Evolutionary conservation across 2,113 vertebrate genomes (phyloP), one percentile per base, ranked within the genome.

Genomic region (Anser cygnoides): DNA sequence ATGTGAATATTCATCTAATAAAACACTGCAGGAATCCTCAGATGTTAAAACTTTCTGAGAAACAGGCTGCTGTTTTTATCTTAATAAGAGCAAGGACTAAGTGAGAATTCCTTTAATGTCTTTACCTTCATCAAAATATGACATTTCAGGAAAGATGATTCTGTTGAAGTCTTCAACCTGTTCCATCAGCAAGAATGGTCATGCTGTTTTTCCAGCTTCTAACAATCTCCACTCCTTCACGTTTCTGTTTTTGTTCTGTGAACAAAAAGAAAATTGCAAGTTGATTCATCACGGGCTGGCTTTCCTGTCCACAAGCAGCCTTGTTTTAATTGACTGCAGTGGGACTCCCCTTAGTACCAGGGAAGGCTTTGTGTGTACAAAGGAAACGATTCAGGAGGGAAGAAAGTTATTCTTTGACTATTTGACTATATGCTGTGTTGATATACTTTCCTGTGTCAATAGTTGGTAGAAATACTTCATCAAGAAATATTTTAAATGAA

Each of bases 251-350:
- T 93, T 85, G 71, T 91, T 87, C 67, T 90, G 85, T 29, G 85
- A 85, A 73, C 28, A 87, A 57, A 92, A 95, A 55, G 74, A 23
- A 91, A 91, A 80, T n/a, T 39, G n/a, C 23, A 31, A 43, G 78
- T 39, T 73, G 87, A 52, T 85, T 66, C 55, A 55, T 63, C 55
- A 71, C 83, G 46, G 54, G 44, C 39, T 87, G 65, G 0, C 17
- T 78, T 84, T 76, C 44, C 28, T 71, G n/a, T n/a, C 50, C 37
- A 2, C 10, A 23, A 44, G 58, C 84, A 91, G 59, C 67, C 13
- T 11, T 57, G 66, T 91, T 88, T 95, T 95, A 95, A 94, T 95
- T 94, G 83, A 65, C 61, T 92, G 88, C 88, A 5, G 39, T 91
- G 82, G 92, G 96, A 92, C 74, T 93, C 79, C 70, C 84, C 71